Evolutionary conservation across 2,888 invertebrate genomes (phyloP).

Genomic region (Polylopha cassiicola): DNA sequence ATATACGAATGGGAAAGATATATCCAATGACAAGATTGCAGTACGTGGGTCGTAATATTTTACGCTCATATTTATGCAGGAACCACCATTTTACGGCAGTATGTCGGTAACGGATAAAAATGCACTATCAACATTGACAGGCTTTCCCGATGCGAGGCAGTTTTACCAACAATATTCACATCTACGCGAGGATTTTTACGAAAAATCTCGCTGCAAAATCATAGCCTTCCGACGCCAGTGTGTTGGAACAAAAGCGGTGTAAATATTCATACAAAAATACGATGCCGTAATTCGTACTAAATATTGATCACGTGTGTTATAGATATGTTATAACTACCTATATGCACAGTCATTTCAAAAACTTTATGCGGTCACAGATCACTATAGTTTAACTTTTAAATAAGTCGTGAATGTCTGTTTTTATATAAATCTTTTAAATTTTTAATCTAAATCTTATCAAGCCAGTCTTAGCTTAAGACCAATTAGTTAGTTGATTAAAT

Average conservation of each 20-base stretch:
- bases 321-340: too few species aligned
- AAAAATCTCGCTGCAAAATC: conserved; percentile 16
- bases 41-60: too few species aligned
- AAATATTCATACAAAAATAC: conserved; percentile 16
- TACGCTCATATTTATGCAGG: conserved; percentile 13
- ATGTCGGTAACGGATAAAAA: conserved; percentile 15
- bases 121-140: conserved; percentile 23
- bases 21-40: too few species aligned
- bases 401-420: too few species aligned
- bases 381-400: too few species aligned
- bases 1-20: too few species aligned
- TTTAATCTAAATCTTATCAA: too few species aligned
- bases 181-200: conserved; percentile 13
- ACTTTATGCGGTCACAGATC: too few species aligned
- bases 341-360: too few species aligned
- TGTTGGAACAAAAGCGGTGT: conserved; percentile 18
- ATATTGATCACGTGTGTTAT: conserved; percentile 6
- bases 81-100: conserved; percentile 14
- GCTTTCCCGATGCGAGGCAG: conserved; percentile 18
- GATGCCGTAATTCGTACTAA: conserved; percentile 14
- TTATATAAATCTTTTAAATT: too few species aligned
- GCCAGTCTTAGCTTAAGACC: not conserved
- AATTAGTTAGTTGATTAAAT: conserved; percentile 3
- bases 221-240: conserved; percentile 1
- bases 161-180: conserved; percentile 20